These are phyloP conservation scores for Magallana gigas DNA, from an alignment of 1,140 invertebrate genomes.

Conservation along the genomic window DNA sequence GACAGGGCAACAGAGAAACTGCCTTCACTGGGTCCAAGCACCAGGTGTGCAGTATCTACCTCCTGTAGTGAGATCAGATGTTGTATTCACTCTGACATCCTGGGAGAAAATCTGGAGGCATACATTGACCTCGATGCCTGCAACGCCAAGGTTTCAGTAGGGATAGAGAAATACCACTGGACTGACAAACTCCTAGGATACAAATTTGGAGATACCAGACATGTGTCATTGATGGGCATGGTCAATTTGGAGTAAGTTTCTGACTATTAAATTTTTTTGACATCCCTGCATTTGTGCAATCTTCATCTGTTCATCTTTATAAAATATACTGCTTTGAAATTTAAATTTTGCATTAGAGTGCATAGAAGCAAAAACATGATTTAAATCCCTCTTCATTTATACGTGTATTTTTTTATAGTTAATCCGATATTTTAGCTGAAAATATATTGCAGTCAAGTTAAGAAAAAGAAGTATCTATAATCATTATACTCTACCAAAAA, in stretches of 20 bases:
- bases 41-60: neutral
- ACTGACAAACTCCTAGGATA: constrained; percentile 51
- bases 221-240: constrained; percentile 40
- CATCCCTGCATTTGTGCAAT: no score
- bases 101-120: constrained; percentile 45
- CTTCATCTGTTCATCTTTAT: no score
- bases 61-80: constrained; percentile 52
- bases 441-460: no score
- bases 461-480: no score
- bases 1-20: constrained; percentile 7
- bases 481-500: no score
- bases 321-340: no score
- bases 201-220: constrained; percentile 36
- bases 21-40: neutral
- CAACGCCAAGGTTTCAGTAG: constrained; percentile 44
- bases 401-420: no score
- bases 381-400: no score
- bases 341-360: no score
- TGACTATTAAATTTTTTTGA: neutral
- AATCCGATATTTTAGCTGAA: no score
- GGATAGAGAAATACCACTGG: constrained; percentile 50
- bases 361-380: no score
- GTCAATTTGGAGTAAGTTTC: constrained; percentile 47
- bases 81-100: constrained; percentile 49
- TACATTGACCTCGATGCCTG: constrained; percentile 50